Percentiles rank a stretch among this genome's conserved stretches.
phyloP scores from a whole-genome alignment of 2,888 invertebrate genomes.

The Anthophora plumipes region DNA sequence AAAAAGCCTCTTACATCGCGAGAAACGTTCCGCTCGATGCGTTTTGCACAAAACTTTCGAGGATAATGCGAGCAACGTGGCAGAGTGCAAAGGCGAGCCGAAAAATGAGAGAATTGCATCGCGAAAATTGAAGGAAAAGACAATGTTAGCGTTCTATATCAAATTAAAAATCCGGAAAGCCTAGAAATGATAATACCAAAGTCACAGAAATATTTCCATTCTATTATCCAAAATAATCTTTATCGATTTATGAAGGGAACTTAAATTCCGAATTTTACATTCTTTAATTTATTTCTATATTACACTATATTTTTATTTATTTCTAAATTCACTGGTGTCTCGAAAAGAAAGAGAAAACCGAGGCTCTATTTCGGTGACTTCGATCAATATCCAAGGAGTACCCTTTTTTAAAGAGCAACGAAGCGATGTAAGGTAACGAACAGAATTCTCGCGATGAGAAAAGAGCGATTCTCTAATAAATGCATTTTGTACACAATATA shows the following conservation, averaged over 20 bases:
- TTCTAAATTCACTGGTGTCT: not conserved
- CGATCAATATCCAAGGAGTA: conserved; percentile 55
- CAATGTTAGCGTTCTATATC: not conserved
- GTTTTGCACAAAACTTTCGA: conserved; percentile 6
- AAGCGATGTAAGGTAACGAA: conserved; percentile 35
- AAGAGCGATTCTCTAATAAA: not conserved
- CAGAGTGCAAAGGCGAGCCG: conserved; percentile 16
- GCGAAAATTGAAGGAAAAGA: conserved; percentile 1
- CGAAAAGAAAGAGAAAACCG: not conserved
- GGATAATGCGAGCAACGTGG: not conserved
- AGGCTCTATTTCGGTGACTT: conserved; percentile 18
- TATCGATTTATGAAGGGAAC: too few relatives aligned
- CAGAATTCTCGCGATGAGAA: conserved; percentile 11
- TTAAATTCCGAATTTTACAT: not conserved
- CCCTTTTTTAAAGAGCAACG: conserved; percentile 31
- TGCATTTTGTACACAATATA: conserved; percentile 14
- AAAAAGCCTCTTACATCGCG: not conserved
- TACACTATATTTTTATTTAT: not conserved
- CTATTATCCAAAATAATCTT: too few relatives aligned
- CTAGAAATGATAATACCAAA: conserved; percentile 11
- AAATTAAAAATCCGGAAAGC: not conserved
- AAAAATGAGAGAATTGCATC: not conserved
- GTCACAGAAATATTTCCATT: too few relatives aligned
- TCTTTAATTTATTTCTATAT: not conserved
- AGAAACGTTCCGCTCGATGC: not conserved